A percentile compares a stretch with the other conserved stretches of the same genome.
Evolutionary conservation across 2,113 vertebrate species (phyloP).

Genomic region (Lucifuga dentata): DNA sequence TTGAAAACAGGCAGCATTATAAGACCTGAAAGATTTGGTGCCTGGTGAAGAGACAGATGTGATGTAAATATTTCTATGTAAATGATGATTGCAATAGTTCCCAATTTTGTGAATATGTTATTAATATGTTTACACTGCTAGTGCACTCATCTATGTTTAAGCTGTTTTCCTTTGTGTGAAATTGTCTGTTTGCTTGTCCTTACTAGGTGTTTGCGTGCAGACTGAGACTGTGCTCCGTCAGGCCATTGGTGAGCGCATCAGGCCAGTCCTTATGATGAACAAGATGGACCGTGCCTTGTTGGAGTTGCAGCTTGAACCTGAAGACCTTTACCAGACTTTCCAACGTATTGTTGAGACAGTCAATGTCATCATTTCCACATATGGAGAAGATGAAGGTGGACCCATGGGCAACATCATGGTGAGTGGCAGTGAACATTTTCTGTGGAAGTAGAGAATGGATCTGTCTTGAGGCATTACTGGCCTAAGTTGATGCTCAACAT

Average conservation of each 20-base stretch:
- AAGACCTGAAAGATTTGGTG: too few relatives aligned
- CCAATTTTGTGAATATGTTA: too few relatives aligned
- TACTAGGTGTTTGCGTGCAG: conserved; percentile 93
- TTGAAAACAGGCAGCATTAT: too few relatives aligned
- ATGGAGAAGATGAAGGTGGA: conserved; percentile 90
- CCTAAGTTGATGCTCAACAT: too few relatives aligned
- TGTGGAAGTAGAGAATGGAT: too few relatives aligned
- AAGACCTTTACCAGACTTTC: conserved; percentile 95
- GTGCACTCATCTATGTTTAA: too few relatives aligned
- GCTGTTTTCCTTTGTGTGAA: not conserved
- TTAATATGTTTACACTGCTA: too few relatives aligned
- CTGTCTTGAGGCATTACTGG: too few relatives aligned
- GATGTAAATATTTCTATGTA: too few relatives aligned
- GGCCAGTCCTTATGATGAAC: conserved; percentile 98
- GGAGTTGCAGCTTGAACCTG: conserved; percentile 92
- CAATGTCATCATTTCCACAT: conserved; percentile 96
- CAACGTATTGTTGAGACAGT: conserved; percentile 96
- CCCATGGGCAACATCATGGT: conserved; percentile 98
- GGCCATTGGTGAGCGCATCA: conserved; percentile 95
- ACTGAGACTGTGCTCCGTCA: conserved; percentile 96
- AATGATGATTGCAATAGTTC: too few relatives aligned
- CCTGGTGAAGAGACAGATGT: too few relatives aligned
- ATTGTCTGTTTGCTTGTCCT: not conserved
- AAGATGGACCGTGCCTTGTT: conserved; percentile 97
- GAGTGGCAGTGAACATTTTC: conserved; percentile 38